These are phyloP conservation scores for Microtus montanus DNA, from an alignment of 2,113 vertebrate species.

Conservation along the genomic window DNA sequence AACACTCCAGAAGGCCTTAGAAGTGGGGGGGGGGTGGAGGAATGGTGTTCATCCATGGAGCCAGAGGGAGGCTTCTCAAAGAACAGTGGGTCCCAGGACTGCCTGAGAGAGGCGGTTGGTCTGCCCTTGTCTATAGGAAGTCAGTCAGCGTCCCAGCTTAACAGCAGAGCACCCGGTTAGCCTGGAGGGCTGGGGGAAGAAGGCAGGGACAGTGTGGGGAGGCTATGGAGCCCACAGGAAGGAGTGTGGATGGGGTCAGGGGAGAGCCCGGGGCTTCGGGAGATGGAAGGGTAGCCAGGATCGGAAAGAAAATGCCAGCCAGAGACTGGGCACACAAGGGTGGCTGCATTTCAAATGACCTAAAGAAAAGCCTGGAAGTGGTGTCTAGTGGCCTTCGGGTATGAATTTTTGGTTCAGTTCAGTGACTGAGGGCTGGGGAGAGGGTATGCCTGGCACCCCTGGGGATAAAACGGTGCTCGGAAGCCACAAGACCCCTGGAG, in stretches of 20 bases:
- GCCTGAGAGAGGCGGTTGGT: too few relatives aligned
- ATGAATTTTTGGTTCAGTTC: neutral
- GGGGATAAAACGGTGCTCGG: neutral
- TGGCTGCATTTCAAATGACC: slow-evolving; percentile 12
- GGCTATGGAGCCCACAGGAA: neutral
- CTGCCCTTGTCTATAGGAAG: neutral
- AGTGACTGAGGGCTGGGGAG: neutral
- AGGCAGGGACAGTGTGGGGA: too few relatives aligned
- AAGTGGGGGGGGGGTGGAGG: neutral
- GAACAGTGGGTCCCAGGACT: neutral
- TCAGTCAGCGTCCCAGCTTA: neutral
- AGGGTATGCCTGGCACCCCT: neutral
- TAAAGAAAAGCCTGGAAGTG: slow-evolving; percentile 11
- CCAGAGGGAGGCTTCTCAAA: neutral
- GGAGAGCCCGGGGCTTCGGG: too few relatives aligned
- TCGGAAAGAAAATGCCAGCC: neutral
- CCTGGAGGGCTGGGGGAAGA: neutral
- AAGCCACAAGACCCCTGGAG: neutral
- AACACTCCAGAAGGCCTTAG: neutral
- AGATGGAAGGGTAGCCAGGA: neutral
- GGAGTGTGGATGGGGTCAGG: neutral
- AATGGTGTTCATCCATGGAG: neutral
- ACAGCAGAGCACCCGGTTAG: neutral
- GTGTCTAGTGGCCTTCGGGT: neutral
- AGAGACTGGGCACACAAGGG: neutral